phyloP scores from a whole-genome alignment of 2,888 invertebrate genomes.

The Eilema griseolum region DNA sequence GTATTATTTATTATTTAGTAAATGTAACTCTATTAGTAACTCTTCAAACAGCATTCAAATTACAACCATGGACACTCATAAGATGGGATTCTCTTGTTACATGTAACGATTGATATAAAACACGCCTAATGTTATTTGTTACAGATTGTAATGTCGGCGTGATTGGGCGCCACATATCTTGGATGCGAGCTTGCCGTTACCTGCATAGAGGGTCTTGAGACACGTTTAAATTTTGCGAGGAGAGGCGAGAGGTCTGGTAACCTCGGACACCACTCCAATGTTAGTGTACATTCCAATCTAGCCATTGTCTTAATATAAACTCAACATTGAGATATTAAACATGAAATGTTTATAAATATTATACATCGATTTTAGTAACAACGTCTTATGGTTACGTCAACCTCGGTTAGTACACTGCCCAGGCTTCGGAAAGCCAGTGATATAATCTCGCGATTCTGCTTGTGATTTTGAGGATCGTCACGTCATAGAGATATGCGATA shows the following conservation, averaged over 20 bases:
- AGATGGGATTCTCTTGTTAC: no score
- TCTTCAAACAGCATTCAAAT: no score
- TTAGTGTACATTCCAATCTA: constrained; percentile 67
- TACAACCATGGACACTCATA: background rate
- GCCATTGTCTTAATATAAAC: constrained; percentile 28
- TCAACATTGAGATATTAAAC: constrained; percentile 32
- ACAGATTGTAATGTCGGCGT: constrained; percentile 38
- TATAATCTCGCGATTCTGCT: constrained; percentile 32
- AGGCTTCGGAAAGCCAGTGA: constrained; percentile 67
- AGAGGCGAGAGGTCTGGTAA: constrained; percentile 19
- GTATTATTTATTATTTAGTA: background rate
- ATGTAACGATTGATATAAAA: constrained; percentile 6
- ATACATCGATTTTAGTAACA: constrained; percentile 15
- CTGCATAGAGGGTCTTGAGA: constrained; percentile 29
- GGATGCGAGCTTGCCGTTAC: constrained; percentile 54
- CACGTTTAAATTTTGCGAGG: constrained; percentile 22
- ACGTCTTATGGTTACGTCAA: background rate
- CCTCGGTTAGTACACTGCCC: constrained; percentile 54
- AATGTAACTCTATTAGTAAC: background rate
- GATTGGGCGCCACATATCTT: constrained; percentile 26
- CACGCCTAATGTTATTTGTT: constrained; percentile 40
- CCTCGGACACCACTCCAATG: constrained; percentile 33
- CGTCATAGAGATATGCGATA: background rate
- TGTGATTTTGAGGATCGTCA: constrained; percentile 2
- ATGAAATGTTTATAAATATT: constrained; percentile 37